Evolutionary conservation across 1,140 invertebrate genomes (phyloP), one percentile per base, ranked within the genome.

Genomic region (Orussus abietinus): DNA sequence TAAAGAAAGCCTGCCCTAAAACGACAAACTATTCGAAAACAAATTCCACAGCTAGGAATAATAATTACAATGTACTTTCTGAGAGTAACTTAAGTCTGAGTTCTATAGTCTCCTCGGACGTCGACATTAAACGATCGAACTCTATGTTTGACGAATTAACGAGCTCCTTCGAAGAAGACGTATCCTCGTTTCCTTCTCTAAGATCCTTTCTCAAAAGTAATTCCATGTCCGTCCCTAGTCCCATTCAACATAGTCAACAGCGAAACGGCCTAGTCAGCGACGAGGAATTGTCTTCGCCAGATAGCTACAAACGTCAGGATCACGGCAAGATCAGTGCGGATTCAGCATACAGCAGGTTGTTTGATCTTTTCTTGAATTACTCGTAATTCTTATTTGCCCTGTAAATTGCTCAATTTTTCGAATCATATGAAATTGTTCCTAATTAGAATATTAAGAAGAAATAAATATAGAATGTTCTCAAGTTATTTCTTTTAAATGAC

Each of bases 301-400:
- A 72, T 15, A 64, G 57, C 46, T 61, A 57, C 49, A 60, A 69
- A 36, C 53, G 46, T 19, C 55, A 59, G 33, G 59, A 68, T 30
- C 49, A 53, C 14, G 51, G 46, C 10, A 72, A 73, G 45, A 53
- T 72, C 17, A 80, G 76, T 45, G 76, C 68, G 0, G 82, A 85
- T 59, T 85, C 83, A 0, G 82, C 82, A 2, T 84, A 84, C 50
- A 81, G 80, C 70, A 83, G 82, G 83, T 84, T 56, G 71, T n/a
- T n/a, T n/a, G n/a, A n/a, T n/a, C n/a, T n/a, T n/a, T n/a, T n/a
- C n/a, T n/a, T n/a, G n/a, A n/a, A n/a, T n/a, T n/a, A n/a, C n/a
- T n/a, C n/a, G n/a, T n/a, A n/a, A n/a, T n/a, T n/a, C n/a, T n/a
- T n/a, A n/a, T n/a, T n/a, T n/a, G n/a, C n/a, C n/a, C n/a, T n/a